Evolutionary conservation across 2,888 invertebrate genomes (phyloP), one percentile per base, ranked within the genome.

Genomic region (Microctonus aethiopoides): DNA sequence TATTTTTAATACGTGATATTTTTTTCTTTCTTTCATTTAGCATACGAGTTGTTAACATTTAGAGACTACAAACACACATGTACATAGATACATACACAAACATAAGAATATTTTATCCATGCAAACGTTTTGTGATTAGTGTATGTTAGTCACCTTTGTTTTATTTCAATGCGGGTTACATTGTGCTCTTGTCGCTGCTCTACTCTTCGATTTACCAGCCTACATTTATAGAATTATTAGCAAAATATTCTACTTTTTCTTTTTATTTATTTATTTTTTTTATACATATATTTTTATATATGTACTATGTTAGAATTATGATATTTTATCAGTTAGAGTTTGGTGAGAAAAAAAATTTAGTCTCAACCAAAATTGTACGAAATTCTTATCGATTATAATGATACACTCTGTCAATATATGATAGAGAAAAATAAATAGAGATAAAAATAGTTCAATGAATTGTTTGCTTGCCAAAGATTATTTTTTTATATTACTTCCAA

Each of bases 131-230:
- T 16, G 13, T 56, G 54, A 62, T 67, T 56, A 71, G 63, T 60
- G 20, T 24, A 62, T 46, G 77, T 83, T 83, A 84, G 81, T 86
- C 86, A 90, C 90, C 90, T 91, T 89, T 91, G 90, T 79, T 91
- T 91, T 82, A 91, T 89, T 88, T 91, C 91, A 84, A 91, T 91
- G 86, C 90, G 90, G 79, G 91, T 91, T 86, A 91, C 89, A 87
- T 90, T 90, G 88, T 91, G 91, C 87, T 91, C 91, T 87, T 91
- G 90, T 83, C 90, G 89, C 87, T 91, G 90, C 87, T 91, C 91
- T 87, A 91, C 89, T 85, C 91, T 89, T 83, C 91, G 89, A 87
- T 91, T 91, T 88, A 91, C 91, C 89, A 91, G 89, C 89, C 91
- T 91, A 87, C 79, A 16, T 32, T 56, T 78, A 70, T 78, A 80